Evolutionary conservation across 2,888 invertebrate species (phyloP).

Genomic region (Drosophila helvetica): DNA sequence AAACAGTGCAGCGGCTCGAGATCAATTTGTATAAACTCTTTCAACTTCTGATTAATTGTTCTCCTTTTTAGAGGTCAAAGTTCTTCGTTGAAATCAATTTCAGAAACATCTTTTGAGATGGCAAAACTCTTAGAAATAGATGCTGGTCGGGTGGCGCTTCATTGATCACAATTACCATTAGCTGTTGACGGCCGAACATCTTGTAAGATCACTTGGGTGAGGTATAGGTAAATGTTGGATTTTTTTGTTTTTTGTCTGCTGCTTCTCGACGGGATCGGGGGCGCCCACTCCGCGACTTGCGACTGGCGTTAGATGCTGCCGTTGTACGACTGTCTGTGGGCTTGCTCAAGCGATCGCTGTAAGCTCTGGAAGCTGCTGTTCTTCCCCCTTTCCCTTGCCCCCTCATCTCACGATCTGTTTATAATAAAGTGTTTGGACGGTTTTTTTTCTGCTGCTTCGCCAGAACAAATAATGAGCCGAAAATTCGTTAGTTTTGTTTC

Average conservation of each 20-base stretch:
- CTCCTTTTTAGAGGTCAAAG: neutral
- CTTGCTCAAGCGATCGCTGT: constrained; percentile 62
- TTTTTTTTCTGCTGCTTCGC: constrained; percentile 49
- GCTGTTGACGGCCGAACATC: constrained; percentile 59
- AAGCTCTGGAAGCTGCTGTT: constrained; percentile 56
- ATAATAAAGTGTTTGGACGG: constrained; percentile 55
- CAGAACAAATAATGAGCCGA: constrained; percentile 68
- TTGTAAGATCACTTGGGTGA: constrained; percentile 38
- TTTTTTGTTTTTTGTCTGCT: constrained; percentile 14
- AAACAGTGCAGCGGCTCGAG: too few relatives aligned
- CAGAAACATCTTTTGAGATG: too few relatives aligned
- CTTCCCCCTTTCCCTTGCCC: neutral
- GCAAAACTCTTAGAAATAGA: neutral
- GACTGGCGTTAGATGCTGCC: constrained; percentile 75
- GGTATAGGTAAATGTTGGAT: constrained; percentile 9
- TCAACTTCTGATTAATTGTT: too few relatives aligned
- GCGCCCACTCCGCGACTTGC: constrained; percentile 56
- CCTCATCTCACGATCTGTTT: constrained; percentile 19
- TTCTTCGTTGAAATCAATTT: too few relatives aligned
- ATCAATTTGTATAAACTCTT: too few relatives aligned
- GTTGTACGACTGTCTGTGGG: constrained; percentile 59
- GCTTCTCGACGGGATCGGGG: constrained; percentile 40
- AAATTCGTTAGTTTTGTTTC: constrained; percentile 46
- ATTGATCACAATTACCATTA: constrained; percentile 69
- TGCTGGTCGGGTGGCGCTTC: constrained; percentile 7